These are phyloP conservation scores for Cichlasoma orientale DNA, from an alignment of 2,797 vertebrate species.

Conservation along the genomic window DNA sequence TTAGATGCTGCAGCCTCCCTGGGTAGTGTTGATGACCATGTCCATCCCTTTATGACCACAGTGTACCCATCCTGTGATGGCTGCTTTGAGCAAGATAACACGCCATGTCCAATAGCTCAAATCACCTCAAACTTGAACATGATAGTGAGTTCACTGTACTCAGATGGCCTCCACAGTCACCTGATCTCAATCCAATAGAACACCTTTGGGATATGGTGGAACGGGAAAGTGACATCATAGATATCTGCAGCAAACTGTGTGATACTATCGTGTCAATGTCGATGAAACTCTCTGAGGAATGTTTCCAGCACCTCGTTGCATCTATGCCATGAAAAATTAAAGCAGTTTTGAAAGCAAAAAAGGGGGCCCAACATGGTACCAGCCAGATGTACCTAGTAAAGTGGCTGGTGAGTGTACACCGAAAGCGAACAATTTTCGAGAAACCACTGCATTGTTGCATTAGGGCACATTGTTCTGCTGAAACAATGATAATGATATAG, in stretches of 20 bases:
- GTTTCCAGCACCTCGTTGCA: background rate
- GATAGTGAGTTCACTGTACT: background rate
- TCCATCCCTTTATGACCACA: background rate
- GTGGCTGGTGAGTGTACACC: background rate
- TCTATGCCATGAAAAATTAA: background rate
- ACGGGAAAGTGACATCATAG: background rate
- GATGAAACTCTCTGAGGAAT: background rate
- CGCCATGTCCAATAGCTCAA: background rate
- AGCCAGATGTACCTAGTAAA: background rate
- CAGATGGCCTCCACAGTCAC: background rate
- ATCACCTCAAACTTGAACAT: too few relatives aligned
- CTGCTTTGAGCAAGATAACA: background rate
- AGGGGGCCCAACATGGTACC: background rate
- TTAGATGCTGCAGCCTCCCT: background rate
- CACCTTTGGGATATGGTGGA: background rate
- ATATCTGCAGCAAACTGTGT: background rate
- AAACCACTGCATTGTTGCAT: background rate
- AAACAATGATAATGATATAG: background rate
- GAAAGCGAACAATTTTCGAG: background rate
- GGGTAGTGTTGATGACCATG: background rate
- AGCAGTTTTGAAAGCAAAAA: background rate
- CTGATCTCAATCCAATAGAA: background rate
- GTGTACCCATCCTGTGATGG: background rate
- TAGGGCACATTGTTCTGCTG: background rate
- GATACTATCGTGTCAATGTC: background rate